These are phyloP conservation scores for Cyanoramphus novaezelandiae DNA, from an alignment of 2,113 vertebrate species.

Conservation along the genomic window DNA sequence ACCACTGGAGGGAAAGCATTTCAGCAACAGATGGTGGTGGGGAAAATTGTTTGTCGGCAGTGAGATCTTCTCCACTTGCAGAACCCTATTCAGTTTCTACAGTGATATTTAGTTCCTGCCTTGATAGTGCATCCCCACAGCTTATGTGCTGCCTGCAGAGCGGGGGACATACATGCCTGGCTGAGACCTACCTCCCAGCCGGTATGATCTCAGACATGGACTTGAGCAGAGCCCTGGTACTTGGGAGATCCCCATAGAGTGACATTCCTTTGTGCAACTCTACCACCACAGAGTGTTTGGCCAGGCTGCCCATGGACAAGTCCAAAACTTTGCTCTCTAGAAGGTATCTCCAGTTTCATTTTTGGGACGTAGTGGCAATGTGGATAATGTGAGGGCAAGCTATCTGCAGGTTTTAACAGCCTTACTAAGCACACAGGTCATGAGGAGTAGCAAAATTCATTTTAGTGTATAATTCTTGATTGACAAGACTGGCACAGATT, in stretches of 20 bases:
- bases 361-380: neutral
- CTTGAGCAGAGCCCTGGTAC: neutral
- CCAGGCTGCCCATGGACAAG: neutral
- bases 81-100: neutral
- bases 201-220: accelerated
- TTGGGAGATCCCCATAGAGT: neutral
- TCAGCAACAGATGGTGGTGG: neutral
- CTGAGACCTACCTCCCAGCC: neutral
- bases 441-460: neutral
- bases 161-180: accelerated
- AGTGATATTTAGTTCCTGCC: neutral
- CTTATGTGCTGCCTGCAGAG: neutral
- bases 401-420: neutral
- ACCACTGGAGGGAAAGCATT: neutral
- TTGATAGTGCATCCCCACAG: neutral
- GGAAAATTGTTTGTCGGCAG: neutral
- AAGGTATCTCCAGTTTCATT: neutral
- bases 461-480: neutral
- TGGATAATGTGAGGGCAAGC: neutral
- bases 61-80: neutral
- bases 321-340: neutral
- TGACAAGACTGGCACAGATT: neutral
- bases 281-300: neutral
- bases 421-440: neutral
- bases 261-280: neutral